Conservation (phyloP, 2,113 vertebrate genomes). For the Megaptera novaeangliae region DNA sequence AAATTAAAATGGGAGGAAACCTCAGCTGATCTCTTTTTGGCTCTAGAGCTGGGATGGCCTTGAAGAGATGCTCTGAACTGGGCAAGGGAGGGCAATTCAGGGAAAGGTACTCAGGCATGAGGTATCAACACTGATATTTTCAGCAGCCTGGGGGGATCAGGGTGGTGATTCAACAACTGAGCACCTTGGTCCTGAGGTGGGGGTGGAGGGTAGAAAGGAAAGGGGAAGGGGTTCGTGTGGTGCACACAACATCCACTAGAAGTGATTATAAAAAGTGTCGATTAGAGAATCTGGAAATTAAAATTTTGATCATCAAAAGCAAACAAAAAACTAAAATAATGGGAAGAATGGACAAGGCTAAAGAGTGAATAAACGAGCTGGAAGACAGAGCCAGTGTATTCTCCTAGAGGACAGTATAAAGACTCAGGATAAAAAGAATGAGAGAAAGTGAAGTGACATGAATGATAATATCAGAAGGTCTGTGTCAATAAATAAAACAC, state of each 20-base stretch:
- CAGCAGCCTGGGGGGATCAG: neutral
- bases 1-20: neutral
- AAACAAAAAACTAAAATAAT: neutral
- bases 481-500: too few species aligned
- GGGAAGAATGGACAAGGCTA: neutral
- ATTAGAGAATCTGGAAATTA: neutral
- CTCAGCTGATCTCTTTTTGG: neutral
- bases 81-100: neutral
- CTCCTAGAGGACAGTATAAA: neutral
- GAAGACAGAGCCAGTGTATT: neutral
- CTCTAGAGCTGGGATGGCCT: too few species aligned
- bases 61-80: neutral
- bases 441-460: neutral
- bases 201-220: neutral
- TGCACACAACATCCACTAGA: neutral
- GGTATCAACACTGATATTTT: neutral
- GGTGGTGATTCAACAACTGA: neutral
- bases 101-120: neutral
- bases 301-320: neutral
- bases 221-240: accelerated
- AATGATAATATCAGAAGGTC: neutral
- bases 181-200: neutral
- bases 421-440: neutral
- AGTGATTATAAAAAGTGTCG: neutral
- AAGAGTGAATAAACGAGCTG: neutral